A percentile compares a stretch with the other conserved stretches of the same genome.
These are phyloP conservation scores for Lissonota sp. DNA, from an alignment of 2,888 invertebrate species.

Conservation along the genomic window DNA sequence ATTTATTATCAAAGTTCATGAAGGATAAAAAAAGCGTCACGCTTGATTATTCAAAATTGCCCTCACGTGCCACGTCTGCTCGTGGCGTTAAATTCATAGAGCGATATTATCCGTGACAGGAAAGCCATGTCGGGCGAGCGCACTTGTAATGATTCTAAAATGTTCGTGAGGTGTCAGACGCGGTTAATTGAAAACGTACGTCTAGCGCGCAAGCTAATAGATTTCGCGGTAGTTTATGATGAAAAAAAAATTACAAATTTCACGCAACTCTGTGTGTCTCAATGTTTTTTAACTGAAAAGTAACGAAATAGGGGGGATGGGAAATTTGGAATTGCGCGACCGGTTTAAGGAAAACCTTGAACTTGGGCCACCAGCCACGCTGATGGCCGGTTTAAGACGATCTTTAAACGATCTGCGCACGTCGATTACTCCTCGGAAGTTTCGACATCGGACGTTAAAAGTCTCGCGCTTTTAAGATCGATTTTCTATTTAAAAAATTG, in stretches of 20 bases:
- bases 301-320: no score
- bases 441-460: no score
- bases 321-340: not conserved
- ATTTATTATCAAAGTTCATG: not conserved
- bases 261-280: no score
- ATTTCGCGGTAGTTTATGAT: no score
- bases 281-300: no score
- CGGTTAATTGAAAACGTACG: slow-evolving; percentile 15
- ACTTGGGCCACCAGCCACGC: slow-evolving; percentile 51
- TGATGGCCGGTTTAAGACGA: no score
- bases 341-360: slow-evolving; percentile 53
- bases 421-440: no score
- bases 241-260: no score
- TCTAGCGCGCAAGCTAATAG: not conserved
- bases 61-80: slow-evolving; percentile 9
- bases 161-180: slow-evolving; percentile 21
- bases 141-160: slow-evolving; percentile 57
- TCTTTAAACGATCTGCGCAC: no score
- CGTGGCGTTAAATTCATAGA: slow-evolving; percentile 37
- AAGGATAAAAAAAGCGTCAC: slow-evolving; percentile 10
- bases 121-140: slow-evolving; percentile 5
- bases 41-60: slow-evolving; percentile 30
- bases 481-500: no score
- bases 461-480: no score
- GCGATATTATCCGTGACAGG: slow-evolving; percentile 37